phyloP scores from a whole-genome alignment of 2,888 invertebrate genomes.

The Syrista parreyssii region DNA sequence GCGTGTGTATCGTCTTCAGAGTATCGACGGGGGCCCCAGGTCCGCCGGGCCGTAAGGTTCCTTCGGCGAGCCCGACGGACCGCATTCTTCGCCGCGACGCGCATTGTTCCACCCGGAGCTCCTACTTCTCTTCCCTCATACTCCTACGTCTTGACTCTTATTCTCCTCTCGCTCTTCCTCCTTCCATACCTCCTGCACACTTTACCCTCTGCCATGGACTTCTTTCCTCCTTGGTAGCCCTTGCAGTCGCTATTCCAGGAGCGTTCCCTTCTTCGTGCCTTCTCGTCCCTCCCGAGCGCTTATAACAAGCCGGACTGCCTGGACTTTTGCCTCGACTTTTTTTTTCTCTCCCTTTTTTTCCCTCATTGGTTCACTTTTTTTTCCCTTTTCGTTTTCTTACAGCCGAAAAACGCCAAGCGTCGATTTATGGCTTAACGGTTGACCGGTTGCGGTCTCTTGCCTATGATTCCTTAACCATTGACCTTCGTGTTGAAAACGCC shows the following conservation, averaged over 20 bases:
- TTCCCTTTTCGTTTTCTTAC: constrained; percentile 18
- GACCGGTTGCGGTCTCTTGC: constrained; percentile 62
- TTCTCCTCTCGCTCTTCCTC: constrained; percentile 5
- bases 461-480: constrained; percentile 44
- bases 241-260: not conserved
- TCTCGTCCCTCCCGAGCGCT: constrained; percentile 33
- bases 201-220: not conserved
- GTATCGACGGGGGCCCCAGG: constrained; percentile 2
- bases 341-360: constrained; percentile 34
- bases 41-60: constrained; percentile 6
- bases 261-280: not conserved
- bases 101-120: constrained; percentile 58
- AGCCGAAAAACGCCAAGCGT: constrained; percentile 56
- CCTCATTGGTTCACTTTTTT: constrained; percentile 26
- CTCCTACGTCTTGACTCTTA: constrained; percentile 32
- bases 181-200: constrained; percentile 26
- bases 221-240: not conserved
- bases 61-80: constrained; percentile 60
- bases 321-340: constrained; percentile 29
- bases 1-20: constrained; percentile 1
- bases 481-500: constrained; percentile 42
- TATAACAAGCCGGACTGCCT: constrained; percentile 56
- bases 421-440: constrained; percentile 62
- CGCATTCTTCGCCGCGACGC: constrained; percentile 64
- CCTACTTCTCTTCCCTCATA: constrained; percentile 22